A percentile compares a stretch with the other conserved stretches of the same genome.
Evolutionary conservation across 2,113 vertebrate genomes (phyloP).

Genomic region (Peucedramus taeniatus): DNA sequence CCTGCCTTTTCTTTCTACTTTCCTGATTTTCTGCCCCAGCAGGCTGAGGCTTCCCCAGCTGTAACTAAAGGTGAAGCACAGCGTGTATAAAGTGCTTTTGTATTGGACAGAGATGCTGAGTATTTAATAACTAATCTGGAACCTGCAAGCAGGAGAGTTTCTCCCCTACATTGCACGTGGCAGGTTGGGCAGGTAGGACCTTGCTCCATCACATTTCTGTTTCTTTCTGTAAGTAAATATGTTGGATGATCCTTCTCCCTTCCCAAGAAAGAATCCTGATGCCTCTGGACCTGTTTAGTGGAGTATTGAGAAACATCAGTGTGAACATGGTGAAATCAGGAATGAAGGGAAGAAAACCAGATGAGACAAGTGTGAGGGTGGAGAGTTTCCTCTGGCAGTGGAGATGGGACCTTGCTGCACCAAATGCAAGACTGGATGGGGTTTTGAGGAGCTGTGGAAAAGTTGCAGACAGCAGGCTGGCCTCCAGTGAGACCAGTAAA

Average conservation of each 20-base stretch:
- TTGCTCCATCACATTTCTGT: neutral
- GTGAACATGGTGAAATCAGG: neutral
- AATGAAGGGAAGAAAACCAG: neutral
- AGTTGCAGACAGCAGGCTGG: neutral
- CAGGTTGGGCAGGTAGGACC: neutral
- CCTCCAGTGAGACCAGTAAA: neutral
- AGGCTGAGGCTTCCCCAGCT: neutral
- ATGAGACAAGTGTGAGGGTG: accelerated
- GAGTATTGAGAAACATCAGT: neutral
- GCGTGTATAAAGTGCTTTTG: neutral
- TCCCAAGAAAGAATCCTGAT: neutral
- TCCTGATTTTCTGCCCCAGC: neutral
- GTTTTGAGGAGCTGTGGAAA: neutral
- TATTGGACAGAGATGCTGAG: neutral
- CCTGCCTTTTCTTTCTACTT: neutral
- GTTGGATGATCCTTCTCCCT: neutral
- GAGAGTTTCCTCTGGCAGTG: neutral
- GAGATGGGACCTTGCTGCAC: neutral
- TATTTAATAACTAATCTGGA: neutral
- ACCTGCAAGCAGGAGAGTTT: neutral
- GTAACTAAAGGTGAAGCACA: neutral
- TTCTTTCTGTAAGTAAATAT: neutral
- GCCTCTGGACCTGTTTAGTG: neutral
- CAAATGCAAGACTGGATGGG: accelerated
- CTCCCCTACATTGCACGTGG: accelerated